Base-by-base conservation (phyloP, 1,140 invertebrate genomes). In the Drosophila bocqueti region DNA sequence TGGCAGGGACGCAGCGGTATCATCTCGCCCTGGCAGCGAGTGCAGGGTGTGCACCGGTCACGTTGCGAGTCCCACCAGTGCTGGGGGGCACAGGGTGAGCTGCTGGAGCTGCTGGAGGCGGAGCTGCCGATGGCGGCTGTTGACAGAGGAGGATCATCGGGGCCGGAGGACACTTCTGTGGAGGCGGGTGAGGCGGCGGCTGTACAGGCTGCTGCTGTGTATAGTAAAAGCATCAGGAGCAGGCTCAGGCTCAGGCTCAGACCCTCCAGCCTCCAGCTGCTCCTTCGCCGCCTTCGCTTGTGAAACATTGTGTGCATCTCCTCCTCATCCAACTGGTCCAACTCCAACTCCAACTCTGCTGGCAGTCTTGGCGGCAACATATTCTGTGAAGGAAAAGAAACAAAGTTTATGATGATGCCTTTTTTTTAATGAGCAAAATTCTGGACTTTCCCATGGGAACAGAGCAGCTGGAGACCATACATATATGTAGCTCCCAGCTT, bases 1-100 rank as follows among this genome's bases (percentile, higher is more conserved):
- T 93, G 91, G 49, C 92, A 93, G 36, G 92, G 92, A 13, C 92
- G 79, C 47, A 92, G 60, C 1, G 91, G 81, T 45, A 93, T 91
- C 80, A 83, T 86, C n/a, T 92, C 81, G 18, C 79, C 87, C 74
- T 84, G 85, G 58, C 92, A 93, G 26, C 68, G 64, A 11, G 92
- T 93, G 66, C 92, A 93, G 13, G 87, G 69, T 26, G 79, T 91
- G 50, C 92, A 93, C 54, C 83, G 81, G 58, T 91, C 80, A 45
- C 81, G 61, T 40, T 69, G 34, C 38, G 89, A 76, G 68, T 93
- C 91, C 92, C 92, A 93, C 92, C 92, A 93, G 21, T 85, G 86
- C n/a, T 92, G 73, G n/a, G 81, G 57, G 18, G 77, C 79, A 52
- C 92, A 93, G 13, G 89, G 82, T 11, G 82, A 80, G 8, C 26